Percentiles rank a stretch among this genome's conserved stretches.
Conservation (phyloP, 2,113 vertebrate species). For the Tachuris rubrigastra region DNA sequence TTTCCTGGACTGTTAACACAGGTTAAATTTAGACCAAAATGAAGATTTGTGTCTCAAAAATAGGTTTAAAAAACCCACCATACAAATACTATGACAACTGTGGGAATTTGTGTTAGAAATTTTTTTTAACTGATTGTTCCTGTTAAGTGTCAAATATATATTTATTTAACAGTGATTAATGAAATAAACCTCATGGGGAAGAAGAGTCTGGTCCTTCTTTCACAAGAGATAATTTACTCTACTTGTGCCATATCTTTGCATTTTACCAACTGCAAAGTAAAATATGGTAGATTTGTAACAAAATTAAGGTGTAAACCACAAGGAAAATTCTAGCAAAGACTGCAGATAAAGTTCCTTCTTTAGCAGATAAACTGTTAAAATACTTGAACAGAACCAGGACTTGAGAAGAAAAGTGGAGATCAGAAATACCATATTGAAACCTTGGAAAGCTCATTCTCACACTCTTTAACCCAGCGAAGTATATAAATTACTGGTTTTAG, state of each 20-base stretch:
- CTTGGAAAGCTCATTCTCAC: neutral
- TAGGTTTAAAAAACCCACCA: neutral
- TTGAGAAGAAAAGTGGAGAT: no score
- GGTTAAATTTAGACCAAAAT: neutral
- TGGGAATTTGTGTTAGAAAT: neutral
- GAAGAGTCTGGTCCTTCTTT: neutral
- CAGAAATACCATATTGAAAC: neutral
- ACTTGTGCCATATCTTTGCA: neutral
- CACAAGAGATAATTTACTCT: neutral
- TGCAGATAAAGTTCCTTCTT: neutral
- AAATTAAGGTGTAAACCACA: neutral
- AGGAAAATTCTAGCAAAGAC: neutral
- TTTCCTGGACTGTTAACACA: neutral
- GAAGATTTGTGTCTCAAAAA: neutral
- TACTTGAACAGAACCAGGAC: neutral
- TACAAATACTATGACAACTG: neutral
- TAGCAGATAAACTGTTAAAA: neutral
- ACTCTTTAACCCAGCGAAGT: neutral
- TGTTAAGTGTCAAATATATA: neutral
- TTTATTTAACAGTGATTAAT: neutral
- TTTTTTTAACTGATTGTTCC: neutral
- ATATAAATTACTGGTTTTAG: neutral
- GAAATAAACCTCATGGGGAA: constrained; percentile 23
- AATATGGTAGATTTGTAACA: fast-evolving
- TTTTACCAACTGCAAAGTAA: neutral